Conservation (phyloP, 2,888 invertebrate species). For the Suillia variegata region DNA sequence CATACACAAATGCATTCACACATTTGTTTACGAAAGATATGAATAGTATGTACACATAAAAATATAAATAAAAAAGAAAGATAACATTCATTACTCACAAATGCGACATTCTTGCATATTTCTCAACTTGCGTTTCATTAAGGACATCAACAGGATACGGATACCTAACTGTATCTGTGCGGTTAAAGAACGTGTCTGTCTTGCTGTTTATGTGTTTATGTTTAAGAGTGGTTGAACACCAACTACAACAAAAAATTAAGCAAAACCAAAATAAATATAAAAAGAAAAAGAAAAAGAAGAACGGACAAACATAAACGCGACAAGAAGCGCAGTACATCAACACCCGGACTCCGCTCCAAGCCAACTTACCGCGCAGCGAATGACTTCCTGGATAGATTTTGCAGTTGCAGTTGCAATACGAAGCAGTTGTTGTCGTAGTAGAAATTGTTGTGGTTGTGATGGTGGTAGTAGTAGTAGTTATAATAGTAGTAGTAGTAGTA, state of each 20-base stretch:
- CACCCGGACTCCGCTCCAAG: neutral
- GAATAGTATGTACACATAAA: no score
- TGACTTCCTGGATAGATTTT: conserved; percentile 43
- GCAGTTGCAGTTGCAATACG: conserved; percentile 25
- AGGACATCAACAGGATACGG: no score
- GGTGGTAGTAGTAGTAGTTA: conserved; percentile 16
- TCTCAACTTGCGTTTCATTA: neutral
- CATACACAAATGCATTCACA: no score
- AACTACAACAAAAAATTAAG: neutral
- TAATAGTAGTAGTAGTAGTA: conserved; percentile 15
- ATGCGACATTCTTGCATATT: conserved; percentile 14
- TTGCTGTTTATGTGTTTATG: neutral
- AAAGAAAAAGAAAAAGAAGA: neutral
- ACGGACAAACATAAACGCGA: neutral
- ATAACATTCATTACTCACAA: conserved; percentile 13
- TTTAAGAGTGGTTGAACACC: neutral
- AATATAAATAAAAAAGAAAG: neutral
- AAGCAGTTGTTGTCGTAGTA: conserved; percentile 22
- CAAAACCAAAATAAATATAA: neutral
- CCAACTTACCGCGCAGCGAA: conserved; percentile 44
- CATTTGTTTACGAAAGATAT: no score
- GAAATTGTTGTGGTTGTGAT: conserved; percentile 8
- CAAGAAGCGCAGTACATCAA: neutral
- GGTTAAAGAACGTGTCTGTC: no score
- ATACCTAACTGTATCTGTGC: no score